Conservation (phyloP, 2,797 vertebrate species). For the Pipistrellus pipistrellus region DNA sequence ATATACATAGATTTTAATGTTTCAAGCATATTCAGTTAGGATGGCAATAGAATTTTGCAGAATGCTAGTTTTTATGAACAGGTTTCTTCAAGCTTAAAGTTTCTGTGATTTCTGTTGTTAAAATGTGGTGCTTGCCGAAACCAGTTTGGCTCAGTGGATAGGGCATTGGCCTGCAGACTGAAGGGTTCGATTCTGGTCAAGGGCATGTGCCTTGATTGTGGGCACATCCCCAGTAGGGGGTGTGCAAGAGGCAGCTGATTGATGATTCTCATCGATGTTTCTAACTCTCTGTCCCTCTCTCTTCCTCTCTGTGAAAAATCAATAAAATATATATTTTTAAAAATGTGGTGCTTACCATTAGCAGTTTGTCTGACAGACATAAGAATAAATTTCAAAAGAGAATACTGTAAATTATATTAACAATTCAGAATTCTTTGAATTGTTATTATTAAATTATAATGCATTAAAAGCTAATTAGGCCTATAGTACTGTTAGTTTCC, state of each 20-base stretch:
- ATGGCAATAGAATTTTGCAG: background rate
- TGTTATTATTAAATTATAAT: constrained; percentile 6
- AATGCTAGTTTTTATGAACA: constrained; percentile 19
- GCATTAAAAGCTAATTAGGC: background rate
- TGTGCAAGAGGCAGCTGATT: too few species aligned
- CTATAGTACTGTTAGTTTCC: background rate
- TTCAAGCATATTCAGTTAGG: background rate
- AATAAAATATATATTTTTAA: background rate
- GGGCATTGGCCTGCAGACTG: too few species aligned
- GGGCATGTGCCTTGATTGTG: too few species aligned
- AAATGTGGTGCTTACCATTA: constrained; percentile 5
- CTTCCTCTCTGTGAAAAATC: too few species aligned
- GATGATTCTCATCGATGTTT: too few species aligned
- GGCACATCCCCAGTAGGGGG: too few species aligned
- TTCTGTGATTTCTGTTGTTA: constrained; percentile 31
- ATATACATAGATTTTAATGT: constrained; percentile 35
- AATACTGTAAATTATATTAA: background rate
- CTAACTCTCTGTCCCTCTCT: too few species aligned
- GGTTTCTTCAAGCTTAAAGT: constrained; percentile 9
- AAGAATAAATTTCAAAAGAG: constrained; percentile 47
- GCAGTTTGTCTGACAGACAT: constrained; percentile 20
- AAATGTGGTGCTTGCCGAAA: background rate
- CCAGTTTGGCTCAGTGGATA: too few species aligned
- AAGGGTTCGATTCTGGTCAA: too few species aligned
- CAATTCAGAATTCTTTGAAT: constrained; percentile 3